These are phyloP conservation scores for Drosophila navojoa DNA, from an alignment of 1,140 invertebrate species.

Conservation along the genomic window DNA sequence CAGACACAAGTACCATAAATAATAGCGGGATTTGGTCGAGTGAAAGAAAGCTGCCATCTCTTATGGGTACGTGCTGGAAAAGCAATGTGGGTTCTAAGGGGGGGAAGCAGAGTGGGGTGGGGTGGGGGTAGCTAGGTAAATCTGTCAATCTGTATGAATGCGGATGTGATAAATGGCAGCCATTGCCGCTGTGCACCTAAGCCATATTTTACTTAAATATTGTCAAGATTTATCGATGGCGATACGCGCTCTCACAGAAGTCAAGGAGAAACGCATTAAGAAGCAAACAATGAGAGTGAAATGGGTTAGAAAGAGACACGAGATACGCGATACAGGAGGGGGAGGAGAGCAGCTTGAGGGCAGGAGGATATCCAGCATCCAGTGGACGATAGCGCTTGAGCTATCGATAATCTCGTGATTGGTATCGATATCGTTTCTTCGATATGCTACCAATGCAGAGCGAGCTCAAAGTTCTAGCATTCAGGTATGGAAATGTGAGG, in stretches of 20 bases:
- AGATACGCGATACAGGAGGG: too few relatives aligned
- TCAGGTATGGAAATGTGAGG: too few relatives aligned
- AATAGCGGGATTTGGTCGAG: slow-evolving; percentile 33
- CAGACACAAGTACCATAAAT: slow-evolving; percentile 47
- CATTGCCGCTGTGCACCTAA: slow-evolving; percentile 7
- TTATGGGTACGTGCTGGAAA: slow-evolving; percentile 26
- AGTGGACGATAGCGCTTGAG: too few relatives aligned
- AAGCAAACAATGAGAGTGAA: neutral
- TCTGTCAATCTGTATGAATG: slow-evolving; percentile 7
- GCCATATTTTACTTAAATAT: neutral
- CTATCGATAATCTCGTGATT: too few relatives aligned
- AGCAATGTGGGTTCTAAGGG: neutral
- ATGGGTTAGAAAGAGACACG: too few relatives aligned
- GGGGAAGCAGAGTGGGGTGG: too few relatives aligned
- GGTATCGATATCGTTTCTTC: too few relatives aligned
- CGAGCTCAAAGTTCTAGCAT: neutral
- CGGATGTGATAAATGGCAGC: slow-evolving; percentile 13
- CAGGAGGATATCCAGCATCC: too few relatives aligned
- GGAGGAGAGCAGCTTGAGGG: too few relatives aligned
- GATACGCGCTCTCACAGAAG: neutral
- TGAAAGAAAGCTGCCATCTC: slow-evolving; percentile 28
- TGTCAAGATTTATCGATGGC: slow-evolving; percentile 1
- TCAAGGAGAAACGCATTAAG: neutral
- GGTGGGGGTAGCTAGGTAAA: neutral
- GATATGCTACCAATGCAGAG: neutral